phyloP scores from a whole-genome alignment of 2,888 invertebrate species.

The Criorhina ranunculi region DNA sequence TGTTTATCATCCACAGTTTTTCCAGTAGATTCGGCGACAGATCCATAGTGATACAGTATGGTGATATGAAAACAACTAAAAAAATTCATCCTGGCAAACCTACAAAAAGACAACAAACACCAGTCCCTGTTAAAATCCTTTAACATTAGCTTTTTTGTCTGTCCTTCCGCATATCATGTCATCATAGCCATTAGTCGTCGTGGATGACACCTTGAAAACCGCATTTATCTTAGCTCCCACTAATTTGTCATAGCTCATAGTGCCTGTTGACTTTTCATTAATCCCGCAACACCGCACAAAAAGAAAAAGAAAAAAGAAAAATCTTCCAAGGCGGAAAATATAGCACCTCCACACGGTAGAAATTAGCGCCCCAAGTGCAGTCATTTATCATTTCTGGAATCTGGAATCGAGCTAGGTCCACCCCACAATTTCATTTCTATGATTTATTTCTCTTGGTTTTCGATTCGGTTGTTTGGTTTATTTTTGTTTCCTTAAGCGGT shows the following conservation, averaged over 20 bases:
- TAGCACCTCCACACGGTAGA: conserved; percentile 68
- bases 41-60: no score
- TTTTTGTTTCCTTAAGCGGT: conserved; percentile 17
- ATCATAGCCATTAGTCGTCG: conserved; percentile 73
- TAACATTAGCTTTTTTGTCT: conserved; percentile 61
- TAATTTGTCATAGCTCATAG: conserved; percentile 75
- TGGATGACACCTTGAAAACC: conserved; percentile 71
- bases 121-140: conserved; percentile 38
- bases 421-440: conserved; percentile 72
- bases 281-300: conserved; percentile 43
- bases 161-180: conserved; percentile 70
- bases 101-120: conserved; percentile 9
- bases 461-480: conserved; percentile 45
- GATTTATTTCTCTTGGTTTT: conserved; percentile 70
- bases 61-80: no score
- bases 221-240: conserved; percentile 72
- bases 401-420: conserved; percentile 68
- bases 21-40: no score
- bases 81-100: no score
- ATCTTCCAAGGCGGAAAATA: conserved; percentile 34
- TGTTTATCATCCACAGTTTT: no score
- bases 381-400: conserved; percentile 76
- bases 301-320: conserved; percentile 27
- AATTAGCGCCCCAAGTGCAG: conserved; percentile 76
- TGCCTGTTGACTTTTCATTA: conserved; percentile 76